Evolutionary conservation across 2,797 vertebrate species (phyloP), one percentile per base, ranked within the genome.

Genomic region (Sparidentex hasta): DNA sequence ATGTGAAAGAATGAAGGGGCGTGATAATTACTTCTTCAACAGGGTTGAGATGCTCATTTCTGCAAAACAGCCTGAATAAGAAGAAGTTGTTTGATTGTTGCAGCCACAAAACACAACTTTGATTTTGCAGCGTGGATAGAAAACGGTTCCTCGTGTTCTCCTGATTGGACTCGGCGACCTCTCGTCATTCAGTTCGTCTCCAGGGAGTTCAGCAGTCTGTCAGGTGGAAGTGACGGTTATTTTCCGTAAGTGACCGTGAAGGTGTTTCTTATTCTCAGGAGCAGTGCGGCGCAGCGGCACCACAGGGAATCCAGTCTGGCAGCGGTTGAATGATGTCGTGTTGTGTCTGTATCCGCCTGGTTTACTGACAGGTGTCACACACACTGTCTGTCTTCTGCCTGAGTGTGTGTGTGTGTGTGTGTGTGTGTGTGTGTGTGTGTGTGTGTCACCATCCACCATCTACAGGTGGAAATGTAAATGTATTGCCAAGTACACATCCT

Each of bases 211-310:
- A 7, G 13, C 27, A 38, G 44, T 52, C 3, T 21, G 41, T 62
- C 18, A 50, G 29, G 56, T 43, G 6, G 41, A 73, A 29, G 51
- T 18, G 14, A 38, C n/a, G 1, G 21, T 54, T 13, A 0, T 38
- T 61, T 59, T 82, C 62, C 27, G 69, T 18, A 14, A 46, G 56
- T 38, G 18, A 69, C 62, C 47, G 3, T 23, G 47, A 29, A 58
- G 63, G 33, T 64, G 2, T 61, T 72, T 66, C 29, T 62, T 44
- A 77, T 81, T 78, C 92, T 94, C 89, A 90, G 92, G 90, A 90
- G 80, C 78, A 69, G 74, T 8, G 71, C 75, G 65, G 72, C 73
- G 57, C 68, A 56, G 78, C 79, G 71, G 71, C 83, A 78, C 38
- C 75, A 76, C 87, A 91, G 87, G 85, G 86, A 88, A 21, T 54